Evolutionary conservation across 2,888 invertebrate genomes (phyloP), one percentile per base, ranked within the genome.

Genomic region (Hydropsyche betteni): DNA sequence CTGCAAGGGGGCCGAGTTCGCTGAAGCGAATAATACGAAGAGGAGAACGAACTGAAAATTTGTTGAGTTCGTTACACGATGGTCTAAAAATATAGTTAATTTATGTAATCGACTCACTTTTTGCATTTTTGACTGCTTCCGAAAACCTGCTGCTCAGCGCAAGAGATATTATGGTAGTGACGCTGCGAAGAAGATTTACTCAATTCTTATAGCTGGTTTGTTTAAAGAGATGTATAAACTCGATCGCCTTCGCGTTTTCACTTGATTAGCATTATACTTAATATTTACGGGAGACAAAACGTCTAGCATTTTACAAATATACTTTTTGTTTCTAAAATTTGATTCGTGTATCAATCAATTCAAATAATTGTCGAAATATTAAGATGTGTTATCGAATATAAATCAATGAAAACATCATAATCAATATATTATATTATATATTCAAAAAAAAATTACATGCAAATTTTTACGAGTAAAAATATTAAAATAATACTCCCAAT

Each of bases 181-280:
- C 12, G 64, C 64, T 36, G 64, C 36, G 6, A n/a, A 33, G 33
- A 64, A 64, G 64, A 33, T 34, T 24, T 34, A n/a, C n/a, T 3
- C 36, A 12, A 64, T 64, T 36, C 36, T 64, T 64, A 64, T 64
- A 64, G 64, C 64, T 33, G 58, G 64, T n/a, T 44, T 64, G 34
- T 64, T 64, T 6, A 24, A 58, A 58, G 16, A 14, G 58, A 5
- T 4, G 24, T 58, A 24, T 24, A 24, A 24, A 58, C 16, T 14
- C 14, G 58, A 24, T 14, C 4, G 16, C 16, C 53, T 53, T 16
- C 16, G 2, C 14, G 24, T 14, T 16, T 58, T 16, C 24, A 58
- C 58, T 16, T 16, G 16, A 14, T 16, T 24, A 24, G 16, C 14
- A 51, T 51, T 8, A 51, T 51, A 8, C 51, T 51, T 51, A 51